Base-by-base conservation (phyloP, 2,797 vertebrate genomes). In the Eulemur rubriventer region DNA sequence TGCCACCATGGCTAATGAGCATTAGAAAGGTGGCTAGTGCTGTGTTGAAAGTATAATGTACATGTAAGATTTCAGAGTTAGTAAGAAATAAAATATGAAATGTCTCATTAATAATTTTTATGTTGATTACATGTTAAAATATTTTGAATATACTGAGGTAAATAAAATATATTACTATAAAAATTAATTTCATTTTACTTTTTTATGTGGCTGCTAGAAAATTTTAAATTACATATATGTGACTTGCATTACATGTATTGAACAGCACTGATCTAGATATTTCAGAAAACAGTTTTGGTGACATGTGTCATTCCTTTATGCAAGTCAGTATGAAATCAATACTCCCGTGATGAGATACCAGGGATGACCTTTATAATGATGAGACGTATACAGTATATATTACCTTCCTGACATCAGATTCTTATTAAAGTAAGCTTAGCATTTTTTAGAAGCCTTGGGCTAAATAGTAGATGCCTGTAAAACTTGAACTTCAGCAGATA, bases 71-170 rank as follows among this genome's bases (percentile, higher is more conserved):
- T 83, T 93, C 83, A 91, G 83, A 93, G 20, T 30, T 33, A 13
- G 9, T 61, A 55, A 78, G 20, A 52, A 73, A 41, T 52, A 78
- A 91, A 28, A 79, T 26, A 82, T 9, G 24, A 20, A 72, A 87
- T 65, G 87, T 30, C n/a, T 89, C 84, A 89, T 24, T 95, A 88
- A 43, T 33, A 67, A 41, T 30, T 46, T 91, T 88, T 81, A 80
- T 75, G 91, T 9, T 78, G 89, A 63, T 28, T n/a, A 59, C n/a
- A 73, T 50, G 22, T 67, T 81, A 50, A 90, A 92, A 75, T 90
- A 83, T 50, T 85, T 75, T 79, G 12, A 89, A 61, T 67, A 73
- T 24, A 80, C 1, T 63, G 38, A 2, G 13, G 52, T 78, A 50
- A 94, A 91, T 65, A 78, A 78, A 94, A 72, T 59, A 78, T 13